Percentiles rank a stretch among this genome's conserved stretches.
Conservation (phyloP, 2,113 vertebrate genomes). For the Falco punctatus region DNA sequence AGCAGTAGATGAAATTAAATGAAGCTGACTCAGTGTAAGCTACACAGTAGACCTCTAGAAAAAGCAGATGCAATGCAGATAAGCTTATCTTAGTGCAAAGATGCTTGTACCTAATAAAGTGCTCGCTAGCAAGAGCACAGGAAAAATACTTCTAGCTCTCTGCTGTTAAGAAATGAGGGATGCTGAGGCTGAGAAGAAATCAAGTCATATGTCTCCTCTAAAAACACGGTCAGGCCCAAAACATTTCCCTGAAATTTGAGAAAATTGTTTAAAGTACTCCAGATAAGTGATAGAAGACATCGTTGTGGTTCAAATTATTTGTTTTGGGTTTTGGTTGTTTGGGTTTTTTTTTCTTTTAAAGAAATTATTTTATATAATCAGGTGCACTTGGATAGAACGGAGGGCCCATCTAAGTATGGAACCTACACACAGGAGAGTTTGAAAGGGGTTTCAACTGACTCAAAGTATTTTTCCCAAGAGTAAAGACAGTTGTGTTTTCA, state of each 20-base stretch:
- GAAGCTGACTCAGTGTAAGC: not conserved
- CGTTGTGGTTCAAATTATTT: fast-evolving
- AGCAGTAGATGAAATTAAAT: not conserved
- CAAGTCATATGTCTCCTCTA: not conserved
- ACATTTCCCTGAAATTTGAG: not conserved
- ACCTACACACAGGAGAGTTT: not conserved
- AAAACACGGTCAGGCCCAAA: not conserved
- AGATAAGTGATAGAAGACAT: not conserved
- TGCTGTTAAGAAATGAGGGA: not conserved
- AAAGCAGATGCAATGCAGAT: not conserved
- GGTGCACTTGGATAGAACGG: not conserved
- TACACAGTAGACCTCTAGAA: not conserved
- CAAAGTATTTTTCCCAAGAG: not conserved
- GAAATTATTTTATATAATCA: not conserved
- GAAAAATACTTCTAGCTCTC: not conserved
- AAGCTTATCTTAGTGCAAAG: not conserved
- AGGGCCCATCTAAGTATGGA: not conserved
- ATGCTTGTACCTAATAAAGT: not conserved
- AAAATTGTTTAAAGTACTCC: not conserved
- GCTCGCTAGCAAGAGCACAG: fast-evolving
- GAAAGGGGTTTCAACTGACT: not conserved
- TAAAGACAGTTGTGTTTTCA: slow-evolving; percentile 33
- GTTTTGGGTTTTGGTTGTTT: no score
- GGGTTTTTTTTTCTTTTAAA: not conserved
- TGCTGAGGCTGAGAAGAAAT: not conserved